Evolutionary conservation across 1,140 invertebrate genomes (phyloP), one percentile per base, ranked within the genome.

Genomic region (Papilio dardanus): DNA sequence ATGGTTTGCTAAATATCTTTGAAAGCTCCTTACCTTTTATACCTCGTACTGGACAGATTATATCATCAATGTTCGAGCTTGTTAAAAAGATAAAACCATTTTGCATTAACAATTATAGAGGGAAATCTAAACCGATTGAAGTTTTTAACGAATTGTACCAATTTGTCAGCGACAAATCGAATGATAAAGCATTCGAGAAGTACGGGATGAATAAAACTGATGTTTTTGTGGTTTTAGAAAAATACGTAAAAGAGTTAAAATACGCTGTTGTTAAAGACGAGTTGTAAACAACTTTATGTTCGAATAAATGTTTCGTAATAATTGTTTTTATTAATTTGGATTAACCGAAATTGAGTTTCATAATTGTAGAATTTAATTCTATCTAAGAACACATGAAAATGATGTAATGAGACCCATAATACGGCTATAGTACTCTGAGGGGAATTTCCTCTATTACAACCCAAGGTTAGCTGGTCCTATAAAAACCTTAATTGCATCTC

Each of bases 1-100:
- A 87, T 68, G 90, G 89, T 1, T 68, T 92, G 67, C 58, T 92
- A 4, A 86, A 90, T 50, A 83, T 91, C 12, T 86, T 91, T 71
- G 79, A 81, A 79, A 74, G 35, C 0, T 76, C 80, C 0, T 85
- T 82, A 78, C 40, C 77, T 8, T 83, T 76, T 24, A 80, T 73
- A 46, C 74, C 77, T 0, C 54, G 80, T 8, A 77, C 81, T 21
- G 77, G 81, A 21, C 75, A 83, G 31, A 40, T 88, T 8, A 46
- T 82, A 5, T 16, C 67, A 4, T 76, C 81, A 2, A 76, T 90
- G n/a, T 78, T 89, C 62, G 79, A 89, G 0, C 58, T 89, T 0
- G 21, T 89, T 14, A 87, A 81, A 37, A 86, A 85, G 68, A 78
- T 90, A 30, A 83, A 86, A 67, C 86, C 81, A 28, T 89, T 83